Percentiles rank a stretch among this genome's conserved stretches.
These are phyloP conservation scores for Drosophila borealis DNA, from an alignment of 2,888 invertebrate genomes.

Conservation along the genomic window DNA sequence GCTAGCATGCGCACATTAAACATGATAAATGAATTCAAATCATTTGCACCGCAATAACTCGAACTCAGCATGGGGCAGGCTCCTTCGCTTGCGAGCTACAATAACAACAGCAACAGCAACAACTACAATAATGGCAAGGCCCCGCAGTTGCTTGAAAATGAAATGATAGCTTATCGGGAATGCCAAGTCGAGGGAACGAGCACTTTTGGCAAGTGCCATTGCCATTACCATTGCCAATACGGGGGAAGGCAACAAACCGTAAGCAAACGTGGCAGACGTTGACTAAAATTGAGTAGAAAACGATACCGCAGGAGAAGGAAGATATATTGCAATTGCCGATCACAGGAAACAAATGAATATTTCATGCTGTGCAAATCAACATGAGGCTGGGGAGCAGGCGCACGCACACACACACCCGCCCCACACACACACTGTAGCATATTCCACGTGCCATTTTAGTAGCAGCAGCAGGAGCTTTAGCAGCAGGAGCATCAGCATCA, in stretches of 20 bases:
- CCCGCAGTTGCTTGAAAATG: constrained; percentile 56
- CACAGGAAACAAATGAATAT: constrained; percentile 81
- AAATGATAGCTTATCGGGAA: constrained; percentile 74
- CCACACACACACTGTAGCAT: constrained; percentile 15
- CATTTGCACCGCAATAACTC: constrained; percentile 72
- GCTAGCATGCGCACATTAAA: constrained; percentile 59
- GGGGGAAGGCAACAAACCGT: constrained; percentile 52
- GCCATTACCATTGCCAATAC: constrained; percentile 24
- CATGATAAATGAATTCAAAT: constrained; percentile 79
- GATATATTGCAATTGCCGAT: constrained; percentile 81
- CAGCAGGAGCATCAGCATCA: constrained; percentile 3
- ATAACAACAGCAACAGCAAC: constrained; percentile 10
- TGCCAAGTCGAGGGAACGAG: constrained; percentile 39
- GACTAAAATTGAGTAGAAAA: constrained; percentile 79
- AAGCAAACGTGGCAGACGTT: constrained; percentile 68
- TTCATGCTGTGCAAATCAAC: constrained; percentile 81
- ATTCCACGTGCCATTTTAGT: constrained; percentile 24
- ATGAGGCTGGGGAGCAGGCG: constrained; percentile 23
- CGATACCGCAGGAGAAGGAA: constrained; percentile 77
- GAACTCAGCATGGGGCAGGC: constrained; percentile 30
- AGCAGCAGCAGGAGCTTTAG: constrained; percentile 3
- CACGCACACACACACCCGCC: constrained; percentile 11
- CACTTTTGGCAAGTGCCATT: constrained; percentile 58
- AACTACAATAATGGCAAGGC: constrained; percentile 18
- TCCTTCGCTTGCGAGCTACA: constrained; percentile 22